These are phyloP conservation scores for Agrochola lota DNA, from an alignment of 2,888 invertebrate species.

Conservation along the genomic window DNA sequence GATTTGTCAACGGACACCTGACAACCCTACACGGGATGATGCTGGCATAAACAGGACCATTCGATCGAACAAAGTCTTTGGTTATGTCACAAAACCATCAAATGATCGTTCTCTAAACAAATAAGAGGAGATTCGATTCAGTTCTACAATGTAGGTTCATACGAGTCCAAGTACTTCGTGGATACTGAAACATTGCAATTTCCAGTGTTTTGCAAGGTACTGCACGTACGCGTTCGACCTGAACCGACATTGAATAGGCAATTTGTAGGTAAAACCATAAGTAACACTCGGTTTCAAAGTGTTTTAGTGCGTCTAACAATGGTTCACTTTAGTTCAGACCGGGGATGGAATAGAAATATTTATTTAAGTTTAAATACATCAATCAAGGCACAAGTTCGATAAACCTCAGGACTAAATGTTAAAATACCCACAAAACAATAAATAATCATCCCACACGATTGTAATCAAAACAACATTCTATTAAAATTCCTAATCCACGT, in stretches of 20 bases:
- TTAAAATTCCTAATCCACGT: conserved; percentile 51
- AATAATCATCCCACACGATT: conserved; percentile 49
- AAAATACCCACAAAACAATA: conserved; percentile 38
- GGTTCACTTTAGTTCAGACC: neutral
- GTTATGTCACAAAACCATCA: neutral
- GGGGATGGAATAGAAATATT: neutral
- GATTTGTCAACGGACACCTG: no score
- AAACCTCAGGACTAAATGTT: conserved; percentile 10
- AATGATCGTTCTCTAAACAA: neutral
- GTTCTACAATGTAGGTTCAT: conserved; percentile 28
- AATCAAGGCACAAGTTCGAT: neutral
- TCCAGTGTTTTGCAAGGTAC: conserved; percentile 46
- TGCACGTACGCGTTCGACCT: conserved; percentile 48
- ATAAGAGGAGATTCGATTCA: neutral
- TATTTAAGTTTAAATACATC: neutral
- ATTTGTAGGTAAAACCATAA: conserved; percentile 54
- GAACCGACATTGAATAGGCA: conserved; percentile 45
- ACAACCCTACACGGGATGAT: neutral
- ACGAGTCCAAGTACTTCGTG: conserved; percentile 7
- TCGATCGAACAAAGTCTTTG: no score
- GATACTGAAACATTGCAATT: conserved; percentile 34
- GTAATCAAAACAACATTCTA: conserved; percentile 53
- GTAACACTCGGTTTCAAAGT: conserved; percentile 15
- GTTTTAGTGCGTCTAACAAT: conserved; percentile 33
- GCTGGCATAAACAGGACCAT: neutral